These are phyloP conservation scores for Melanotus villosus DNA, from an alignment of 2,888 invertebrate genomes.

Conservation along the genomic window DNA sequence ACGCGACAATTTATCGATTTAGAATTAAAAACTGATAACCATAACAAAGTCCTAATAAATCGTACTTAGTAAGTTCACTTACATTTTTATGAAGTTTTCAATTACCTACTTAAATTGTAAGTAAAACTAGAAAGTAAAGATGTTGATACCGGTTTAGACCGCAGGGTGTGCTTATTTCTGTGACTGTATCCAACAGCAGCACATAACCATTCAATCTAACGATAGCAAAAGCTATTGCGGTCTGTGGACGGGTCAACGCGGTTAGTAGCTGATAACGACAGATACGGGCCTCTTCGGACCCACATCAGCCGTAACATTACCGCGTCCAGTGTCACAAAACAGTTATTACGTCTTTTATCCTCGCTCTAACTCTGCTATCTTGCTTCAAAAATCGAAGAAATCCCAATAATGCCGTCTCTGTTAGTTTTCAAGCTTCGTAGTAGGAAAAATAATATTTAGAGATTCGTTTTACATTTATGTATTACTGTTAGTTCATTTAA, in stretches of 20 bases:
- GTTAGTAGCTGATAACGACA: constrained; percentile 66
- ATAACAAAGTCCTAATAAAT: too few species aligned
- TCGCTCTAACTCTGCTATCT: constrained; percentile 28
- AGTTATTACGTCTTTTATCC: constrained; percentile 47
- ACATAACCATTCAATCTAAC: constrained; percentile 60
- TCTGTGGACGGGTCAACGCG: constrained; percentile 66
- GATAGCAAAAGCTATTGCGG: constrained; percentile 58
- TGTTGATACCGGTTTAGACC: neutral
- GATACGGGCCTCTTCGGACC: constrained; percentile 56
- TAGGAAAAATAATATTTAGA: constrained; percentile 19
- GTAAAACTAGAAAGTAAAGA: too few species aligned
- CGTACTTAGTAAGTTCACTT: too few species aligned
- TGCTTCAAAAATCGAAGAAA: constrained; percentile 42
- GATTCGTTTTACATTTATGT: too few species aligned
- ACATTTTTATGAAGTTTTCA: too few species aligned
- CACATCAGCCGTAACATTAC: constrained; percentile 53
- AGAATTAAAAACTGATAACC: too few species aligned
- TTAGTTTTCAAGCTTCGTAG: constrained; percentile 24
- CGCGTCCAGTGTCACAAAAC: constrained; percentile 49
- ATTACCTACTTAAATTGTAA: too few species aligned
- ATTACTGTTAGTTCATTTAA: too few species aligned
- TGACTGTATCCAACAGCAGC: constrained; percentile 33
- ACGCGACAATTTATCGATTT: too few species aligned
- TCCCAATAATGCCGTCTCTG: constrained; percentile 27
- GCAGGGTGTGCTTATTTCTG: constrained; percentile 30